These are phyloP conservation scores for Cyanistes caeruleus DNA, from an alignment of 2,113 vertebrate genomes.

Conservation along the genomic window DNA sequence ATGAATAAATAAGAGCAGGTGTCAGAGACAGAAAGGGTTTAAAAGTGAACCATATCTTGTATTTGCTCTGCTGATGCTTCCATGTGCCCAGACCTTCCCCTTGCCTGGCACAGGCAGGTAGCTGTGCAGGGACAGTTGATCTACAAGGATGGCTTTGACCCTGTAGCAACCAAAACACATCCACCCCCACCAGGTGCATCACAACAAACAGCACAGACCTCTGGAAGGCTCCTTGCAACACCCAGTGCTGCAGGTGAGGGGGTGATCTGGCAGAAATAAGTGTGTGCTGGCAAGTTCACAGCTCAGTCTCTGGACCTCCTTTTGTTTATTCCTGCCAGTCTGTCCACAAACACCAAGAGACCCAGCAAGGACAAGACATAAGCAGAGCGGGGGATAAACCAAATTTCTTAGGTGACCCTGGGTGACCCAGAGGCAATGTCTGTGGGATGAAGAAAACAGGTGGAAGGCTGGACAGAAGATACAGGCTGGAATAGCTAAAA, in stretches of 20 bases:
- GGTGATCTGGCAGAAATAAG: neutral
- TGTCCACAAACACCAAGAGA: neutral
- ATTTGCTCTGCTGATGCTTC: neutral
- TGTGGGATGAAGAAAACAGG: neutral
- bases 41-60: fast-evolving
- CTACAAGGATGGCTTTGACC: neutral
- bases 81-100: neutral
- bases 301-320: neutral
- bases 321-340: neutral
- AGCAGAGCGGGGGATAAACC: neutral
- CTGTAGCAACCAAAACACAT: fast-evolving
- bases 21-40: neutral
- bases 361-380: neutral
- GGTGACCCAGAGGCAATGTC: neutral
- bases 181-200: neutral
- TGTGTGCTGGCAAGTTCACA: neutral
- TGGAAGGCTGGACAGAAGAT: neutral
- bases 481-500: neutral
- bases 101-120: neutral
- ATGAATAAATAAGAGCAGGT: neutral
- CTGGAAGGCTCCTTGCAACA: neutral
- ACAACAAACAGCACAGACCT: neutral
- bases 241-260: fast-evolving
- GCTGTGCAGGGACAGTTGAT: neutral
- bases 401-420: neutral